A percentile compares a stretch with the other conserved stretches of the same genome.
These are phyloP conservation scores for Nasua narica DNA, from an alignment of 2,797 vertebrate species.

Conservation along the genomic window DNA sequence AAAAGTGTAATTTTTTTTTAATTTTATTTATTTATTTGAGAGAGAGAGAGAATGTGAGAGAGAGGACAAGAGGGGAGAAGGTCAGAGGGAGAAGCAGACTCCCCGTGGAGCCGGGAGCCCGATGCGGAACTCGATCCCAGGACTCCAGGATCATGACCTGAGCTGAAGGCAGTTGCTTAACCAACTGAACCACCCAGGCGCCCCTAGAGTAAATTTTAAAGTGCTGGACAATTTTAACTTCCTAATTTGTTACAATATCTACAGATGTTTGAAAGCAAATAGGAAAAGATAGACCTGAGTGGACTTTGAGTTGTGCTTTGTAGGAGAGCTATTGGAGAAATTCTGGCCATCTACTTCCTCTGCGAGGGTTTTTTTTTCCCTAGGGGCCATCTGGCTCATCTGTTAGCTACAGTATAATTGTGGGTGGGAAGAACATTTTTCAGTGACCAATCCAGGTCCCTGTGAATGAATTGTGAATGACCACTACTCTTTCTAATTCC, in stretches of 20 bases:
- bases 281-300: background rate
- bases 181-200: no score
- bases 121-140: no score
- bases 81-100: no score
- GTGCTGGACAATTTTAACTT: background rate
- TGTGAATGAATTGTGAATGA: background rate
- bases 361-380: background rate
- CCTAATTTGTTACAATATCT: background rate
- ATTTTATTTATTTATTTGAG: no score
- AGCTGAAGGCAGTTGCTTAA: no score
- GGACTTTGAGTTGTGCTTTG: background rate
- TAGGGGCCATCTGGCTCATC: background rate
- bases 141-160: no score
- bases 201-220: no score
- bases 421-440: background rate
- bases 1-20: background rate
- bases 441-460: background rate
- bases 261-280: background rate
- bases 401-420: background rate
- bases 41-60: no score
- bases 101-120: no score
- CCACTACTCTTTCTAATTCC: background rate
- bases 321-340: background rate
- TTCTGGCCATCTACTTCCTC: background rate
- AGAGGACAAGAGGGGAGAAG: no score